Percentiles rank a stretch among this genome's conserved stretches.
Conservation (phyloP, 1,140 invertebrate genomes). For the Conus ventricosus region DNA sequence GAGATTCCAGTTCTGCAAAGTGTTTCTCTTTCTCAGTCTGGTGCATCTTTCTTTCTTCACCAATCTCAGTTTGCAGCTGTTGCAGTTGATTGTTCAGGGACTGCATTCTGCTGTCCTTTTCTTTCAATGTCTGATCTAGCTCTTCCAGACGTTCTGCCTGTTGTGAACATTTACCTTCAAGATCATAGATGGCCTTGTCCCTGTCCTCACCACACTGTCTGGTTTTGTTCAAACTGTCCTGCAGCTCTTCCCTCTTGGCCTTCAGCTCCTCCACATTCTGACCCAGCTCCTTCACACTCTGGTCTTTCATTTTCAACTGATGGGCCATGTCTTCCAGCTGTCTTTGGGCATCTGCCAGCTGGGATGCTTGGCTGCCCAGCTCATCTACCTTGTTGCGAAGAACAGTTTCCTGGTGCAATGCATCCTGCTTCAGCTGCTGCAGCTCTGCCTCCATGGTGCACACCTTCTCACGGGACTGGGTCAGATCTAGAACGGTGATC, state of each 20-base stretch:
- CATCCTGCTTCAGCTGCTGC: constrained; percentile 30
- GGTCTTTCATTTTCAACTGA: neutral
- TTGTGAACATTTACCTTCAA: constrained; percentile 38
- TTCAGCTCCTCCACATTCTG: constrained; percentile 38
- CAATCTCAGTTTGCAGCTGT: constrained; percentile 20
- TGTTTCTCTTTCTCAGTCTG: neutral
- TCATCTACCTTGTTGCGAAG: constrained; percentile 1
- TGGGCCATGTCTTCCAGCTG: neutral
- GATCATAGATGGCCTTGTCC: constrained; percentile 28
- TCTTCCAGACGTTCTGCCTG: constrained; percentile 44
- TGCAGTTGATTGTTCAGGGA: constrained; percentile 21
- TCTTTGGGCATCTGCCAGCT: neutral
- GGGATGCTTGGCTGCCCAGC: neutral
- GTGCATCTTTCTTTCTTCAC: neutral
- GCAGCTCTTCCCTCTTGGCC: constrained; percentile 19
- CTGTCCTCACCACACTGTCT: neutral
- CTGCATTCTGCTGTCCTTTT: constrained; percentile 35
- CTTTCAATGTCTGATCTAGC: constrained; percentile 32
- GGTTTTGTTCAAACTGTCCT: neutral
- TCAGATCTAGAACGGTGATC: neutral
- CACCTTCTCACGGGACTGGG: constrained; percentile 26
- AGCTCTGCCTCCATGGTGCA: constrained; percentile 30
- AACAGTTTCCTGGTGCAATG: constrained; percentile 39
- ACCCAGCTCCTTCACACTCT: constrained; percentile 23
- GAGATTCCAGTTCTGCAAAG: neutral